Base-by-base conservation (phyloP, 2,113 vertebrate genomes). In the Danio rerio region DNA sequence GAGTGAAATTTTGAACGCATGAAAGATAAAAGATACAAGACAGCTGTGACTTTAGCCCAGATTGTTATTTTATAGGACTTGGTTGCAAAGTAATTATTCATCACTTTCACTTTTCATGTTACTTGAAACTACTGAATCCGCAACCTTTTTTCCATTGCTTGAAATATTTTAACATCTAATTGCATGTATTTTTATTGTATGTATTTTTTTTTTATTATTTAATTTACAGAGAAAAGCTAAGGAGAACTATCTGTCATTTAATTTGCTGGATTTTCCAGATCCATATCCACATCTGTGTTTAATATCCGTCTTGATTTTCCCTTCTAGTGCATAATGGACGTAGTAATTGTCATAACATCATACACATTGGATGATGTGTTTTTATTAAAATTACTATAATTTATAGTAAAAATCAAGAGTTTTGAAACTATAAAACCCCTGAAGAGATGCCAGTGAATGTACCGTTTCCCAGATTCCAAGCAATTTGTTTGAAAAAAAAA, bases 101-200 rank as follows among this genome's bases (percentile, higher is more conserved):
- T 84, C 47, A 81, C 71, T 59, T 82, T 83, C 53, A 86, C 55
- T n/a, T n/a, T n/a, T n/a, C n/a, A 74, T 78, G 86, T 82, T 83
- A 87, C 83, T 83, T 45, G 81, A 86, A 85, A 85, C 83, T 71
- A 66, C 50, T 31, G 31, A 31, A 31, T 31, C 31, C 31, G 21
- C 42, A 65, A 18, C 49, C 13, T 15, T 80, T 79, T 81, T 21
- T 31, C 65, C 21, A 71, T 78, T 83, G 79, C 80, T 84, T 79
- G 82, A 86, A 88, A 84, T 84, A 84, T 82, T 83, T 86, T 85
- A 80, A 66, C 52, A 82, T 84, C 72, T 83, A 61, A 73, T 82
- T 88, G 72, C 81, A 86, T 73, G 56, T 59, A 68, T 72, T 18
- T 7, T 63, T 18, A 66, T 82, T 88, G 72, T 77, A 86, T 73